phyloP scores from a whole-genome alignment of 2,113 vertebrate genomes.

The Menidia beryllina region DNA sequence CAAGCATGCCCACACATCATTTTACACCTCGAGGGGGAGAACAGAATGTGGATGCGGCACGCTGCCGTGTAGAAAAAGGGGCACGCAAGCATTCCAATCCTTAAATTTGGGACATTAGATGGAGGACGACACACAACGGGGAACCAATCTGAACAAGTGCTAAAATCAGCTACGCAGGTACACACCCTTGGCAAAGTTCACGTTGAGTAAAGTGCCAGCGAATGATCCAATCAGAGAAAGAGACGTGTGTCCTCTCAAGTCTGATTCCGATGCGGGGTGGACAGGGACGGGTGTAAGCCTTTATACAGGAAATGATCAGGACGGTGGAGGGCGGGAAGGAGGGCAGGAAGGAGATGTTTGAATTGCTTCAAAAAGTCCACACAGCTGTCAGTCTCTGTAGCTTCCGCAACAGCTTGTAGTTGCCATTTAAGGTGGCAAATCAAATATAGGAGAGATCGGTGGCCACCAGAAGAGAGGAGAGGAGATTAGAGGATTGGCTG shows the following conservation, averaged over 20 bases:
- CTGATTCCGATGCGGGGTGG: constrained; percentile 44
- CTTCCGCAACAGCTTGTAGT: constrained; percentile 52
- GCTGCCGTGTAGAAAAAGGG: constrained; percentile 67
- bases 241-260: constrained; percentile 51
- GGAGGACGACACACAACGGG: constrained; percentile 54
- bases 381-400: constrained; percentile 54
- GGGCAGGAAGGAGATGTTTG: too few relatives aligned
- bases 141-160: constrained; percentile 61
- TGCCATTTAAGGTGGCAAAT: constrained; percentile 58
- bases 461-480: constrained; percentile 60
- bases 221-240: constrained; percentile 73
- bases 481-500: constrained; percentile 66
- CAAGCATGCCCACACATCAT: constrained; percentile 33
- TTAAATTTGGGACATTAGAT: constrained; percentile 67
- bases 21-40: constrained; percentile 64
- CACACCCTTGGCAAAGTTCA: constrained; percentile 80
- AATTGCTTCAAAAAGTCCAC: constrained; percentile 51
- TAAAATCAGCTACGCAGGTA: constrained; percentile 64
- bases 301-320: constrained; percentile 51
- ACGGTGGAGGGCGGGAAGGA: constrained; percentile 35
- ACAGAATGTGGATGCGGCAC: constrained; percentile 55
- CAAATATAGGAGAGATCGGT: constrained; percentile 60
- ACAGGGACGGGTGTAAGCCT: constrained; percentile 34
- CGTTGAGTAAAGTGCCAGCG: constrained; percentile 80
- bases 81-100: constrained; percentile 54